These are phyloP conservation scores for Erethizon dorsatum DNA, from an alignment of 2,797 vertebrate genomes.

Conservation along the genomic window DNA sequence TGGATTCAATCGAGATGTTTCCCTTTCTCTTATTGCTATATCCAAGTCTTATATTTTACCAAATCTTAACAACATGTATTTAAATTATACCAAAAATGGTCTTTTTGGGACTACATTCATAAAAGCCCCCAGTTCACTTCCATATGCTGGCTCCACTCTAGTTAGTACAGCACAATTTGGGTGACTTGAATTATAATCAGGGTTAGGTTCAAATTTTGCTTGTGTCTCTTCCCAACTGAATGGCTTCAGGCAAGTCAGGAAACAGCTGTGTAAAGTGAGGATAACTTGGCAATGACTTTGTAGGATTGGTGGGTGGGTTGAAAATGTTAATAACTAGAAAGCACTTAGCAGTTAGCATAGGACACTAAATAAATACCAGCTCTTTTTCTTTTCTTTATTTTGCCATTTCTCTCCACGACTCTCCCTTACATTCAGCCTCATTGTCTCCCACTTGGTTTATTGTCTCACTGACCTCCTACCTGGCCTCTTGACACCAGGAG, in stretches of 20 bases:
- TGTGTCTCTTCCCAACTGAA: not conserved
- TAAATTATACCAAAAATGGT: not conserved
- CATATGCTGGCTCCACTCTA: not conserved
- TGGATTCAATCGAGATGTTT: not conserved
- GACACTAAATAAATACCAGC: not conserved
- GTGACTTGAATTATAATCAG: not conserved
- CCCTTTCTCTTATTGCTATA: not conserved
- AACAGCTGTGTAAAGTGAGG: not conserved
- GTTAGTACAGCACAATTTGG: not conserved
- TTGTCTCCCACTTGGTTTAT: not conserved
- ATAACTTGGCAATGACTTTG: not conserved
- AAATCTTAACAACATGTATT: not conserved
- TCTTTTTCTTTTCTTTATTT: not conserved
- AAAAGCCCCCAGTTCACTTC: not conserved
- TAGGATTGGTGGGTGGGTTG: not conserved
- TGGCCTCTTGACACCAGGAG: not conserved
- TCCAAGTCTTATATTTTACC: not conserved
- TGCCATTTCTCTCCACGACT: not conserved
- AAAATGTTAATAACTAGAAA: not conserved
- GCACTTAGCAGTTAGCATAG: not conserved
- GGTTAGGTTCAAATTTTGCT: not conserved
- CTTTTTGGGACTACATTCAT: conserved; percentile 1
- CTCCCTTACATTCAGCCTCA: not conserved
- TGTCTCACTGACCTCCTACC: not conserved
- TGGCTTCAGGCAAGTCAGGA: not conserved